Percentiles rank a stretch among this genome's conserved stretches.
Conservation (phyloP, 2,797 vertebrate species). For the Enteromius trimaculatus region DNA sequence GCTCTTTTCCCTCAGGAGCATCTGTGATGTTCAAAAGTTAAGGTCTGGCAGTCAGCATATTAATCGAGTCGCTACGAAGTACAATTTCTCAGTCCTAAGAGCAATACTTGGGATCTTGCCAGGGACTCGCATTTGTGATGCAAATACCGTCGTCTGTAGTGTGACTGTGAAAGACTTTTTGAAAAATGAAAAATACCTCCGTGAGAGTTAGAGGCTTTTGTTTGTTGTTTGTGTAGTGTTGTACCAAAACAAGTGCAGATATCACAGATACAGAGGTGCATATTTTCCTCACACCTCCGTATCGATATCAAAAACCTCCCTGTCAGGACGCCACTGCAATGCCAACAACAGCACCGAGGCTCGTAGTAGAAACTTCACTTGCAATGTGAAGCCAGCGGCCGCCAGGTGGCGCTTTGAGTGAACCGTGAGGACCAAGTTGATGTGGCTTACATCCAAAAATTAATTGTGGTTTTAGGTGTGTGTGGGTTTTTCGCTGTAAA, state of each 20-base stretch:
- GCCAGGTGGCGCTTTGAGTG: slow-evolving; percentile 53
- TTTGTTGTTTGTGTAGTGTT: background rate
- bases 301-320: slow-evolving; percentile 25
- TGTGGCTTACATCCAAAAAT: background rate
- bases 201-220: background rate
- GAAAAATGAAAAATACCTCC: background rate
- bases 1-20: slow-evolving; percentile 22
- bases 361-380: slow-evolving; percentile 14
- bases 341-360: slow-evolving; percentile 27
- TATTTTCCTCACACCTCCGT: slow-evolving; percentile 12
- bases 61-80: slow-evolving; percentile 31
- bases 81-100: slow-evolving; percentile 41
- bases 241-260: background rate
- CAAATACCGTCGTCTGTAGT: slow-evolving; percentile 43
- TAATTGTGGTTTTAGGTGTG: background rate
- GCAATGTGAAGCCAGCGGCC: background rate
- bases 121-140: slow-evolving; percentile 44
- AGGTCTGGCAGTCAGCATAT: slow-evolving; percentile 40
- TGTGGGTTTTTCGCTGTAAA: background rate
- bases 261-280: background rate
- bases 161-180: slow-evolving; percentile 15
- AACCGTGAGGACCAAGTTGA: slow-evolving; percentile 3
- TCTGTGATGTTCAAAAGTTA: slow-evolving; percentile 43
- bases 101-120: slow-evolving; percentile 42
- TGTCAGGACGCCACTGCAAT: slow-evolving; percentile 42